These are phyloP conservation scores for Gortyna flavago DNA, from an alignment of 2,888 invertebrate genomes.

Conservation along the genomic window DNA sequence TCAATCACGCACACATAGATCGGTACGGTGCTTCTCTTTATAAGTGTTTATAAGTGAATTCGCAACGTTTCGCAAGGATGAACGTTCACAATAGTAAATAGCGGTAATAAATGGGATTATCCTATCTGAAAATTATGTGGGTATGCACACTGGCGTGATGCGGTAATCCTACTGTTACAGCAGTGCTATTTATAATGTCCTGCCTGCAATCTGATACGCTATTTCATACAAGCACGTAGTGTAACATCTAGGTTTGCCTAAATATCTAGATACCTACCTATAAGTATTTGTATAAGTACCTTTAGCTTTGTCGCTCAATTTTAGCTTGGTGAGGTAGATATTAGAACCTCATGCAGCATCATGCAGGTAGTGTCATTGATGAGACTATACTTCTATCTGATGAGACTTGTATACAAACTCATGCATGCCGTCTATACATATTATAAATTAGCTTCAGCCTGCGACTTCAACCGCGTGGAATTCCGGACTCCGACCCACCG, in stretches of 20 bases:
- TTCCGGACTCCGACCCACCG: background rate
- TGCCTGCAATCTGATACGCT: slow-evolving; percentile 6
- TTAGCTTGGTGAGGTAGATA: background rate
- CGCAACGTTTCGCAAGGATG: slow-evolving; percentile 35
- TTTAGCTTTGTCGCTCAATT: background rate
- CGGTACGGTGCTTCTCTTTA: no score
- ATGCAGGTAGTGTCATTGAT: background rate
- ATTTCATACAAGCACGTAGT: background rate
- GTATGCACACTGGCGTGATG: slow-evolving; percentile 31
- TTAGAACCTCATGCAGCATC: background rate
- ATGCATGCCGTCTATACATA: background rate
- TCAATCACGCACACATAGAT: no score
- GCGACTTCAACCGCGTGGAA: background rate
- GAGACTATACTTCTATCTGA: background rate
- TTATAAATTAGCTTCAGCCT: background rate
- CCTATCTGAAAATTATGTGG: slow-evolving; percentile 51
- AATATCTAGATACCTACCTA: background rate
- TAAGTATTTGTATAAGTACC: background rate
- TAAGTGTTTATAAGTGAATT: no score
- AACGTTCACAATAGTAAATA: slow-evolving; percentile 49
- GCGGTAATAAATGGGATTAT: slow-evolving; percentile 56
- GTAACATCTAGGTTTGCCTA: background rate
- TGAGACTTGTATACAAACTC: background rate
- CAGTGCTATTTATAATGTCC: slow-evolving; percentile 32
- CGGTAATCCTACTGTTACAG: slow-evolving; percentile 44